Base-by-base conservation (phyloP, 2,888 invertebrate genomes). In the Lamellibrachia satsuma region DNA sequence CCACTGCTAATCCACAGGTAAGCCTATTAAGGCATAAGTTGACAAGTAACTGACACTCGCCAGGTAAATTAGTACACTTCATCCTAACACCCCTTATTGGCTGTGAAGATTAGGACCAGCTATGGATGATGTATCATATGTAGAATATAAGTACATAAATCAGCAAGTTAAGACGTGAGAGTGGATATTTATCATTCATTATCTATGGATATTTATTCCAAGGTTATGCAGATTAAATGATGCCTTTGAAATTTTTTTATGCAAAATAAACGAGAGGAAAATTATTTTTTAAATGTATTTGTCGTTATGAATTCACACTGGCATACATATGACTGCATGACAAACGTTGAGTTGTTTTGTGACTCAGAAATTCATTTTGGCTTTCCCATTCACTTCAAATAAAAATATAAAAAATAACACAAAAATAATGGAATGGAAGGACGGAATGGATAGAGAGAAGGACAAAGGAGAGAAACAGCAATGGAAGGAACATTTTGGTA, bases 41-140 rank as follows among this genome's bases (percentile, higher is more conserved):
- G 75, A 75, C 6, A 22, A 75, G 75, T 6, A 6, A 15, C n/a
- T 75, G 22, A 75, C 22, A 39, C 39, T 6, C 22, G 22, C 15
- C 75, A 75, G 75, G 75, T 75, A 75, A 75, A 75, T 75, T 11
- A 75, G 75, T 75, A n/a, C 75, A 75, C 75, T 75, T 75, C n/a
- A 22, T 75, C 22, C 75, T 75, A 22, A 75, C 15, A 6, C 75
- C 9, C 75, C 22, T 75, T 15, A 6, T 22, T 39, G 39, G 75
- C 75, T 22, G 75, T 75, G 75, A 75, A 75, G n/a, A 15, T 75
- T n/a, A 75, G 22, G 6, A 75, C 6, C 15, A 75, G 55, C 8
- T 55, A 55, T 55, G 55, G 55, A n/a, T n/a, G n/a, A n/a, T n/a
- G n/a, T n/a, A n/a, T n/a, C n/a, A n/a, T n/a, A n/a, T 55, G 9